phyloP scores from a whole-genome alignment of 2,888 invertebrate genomes.

The Cataglyphis cursor region DNA sequence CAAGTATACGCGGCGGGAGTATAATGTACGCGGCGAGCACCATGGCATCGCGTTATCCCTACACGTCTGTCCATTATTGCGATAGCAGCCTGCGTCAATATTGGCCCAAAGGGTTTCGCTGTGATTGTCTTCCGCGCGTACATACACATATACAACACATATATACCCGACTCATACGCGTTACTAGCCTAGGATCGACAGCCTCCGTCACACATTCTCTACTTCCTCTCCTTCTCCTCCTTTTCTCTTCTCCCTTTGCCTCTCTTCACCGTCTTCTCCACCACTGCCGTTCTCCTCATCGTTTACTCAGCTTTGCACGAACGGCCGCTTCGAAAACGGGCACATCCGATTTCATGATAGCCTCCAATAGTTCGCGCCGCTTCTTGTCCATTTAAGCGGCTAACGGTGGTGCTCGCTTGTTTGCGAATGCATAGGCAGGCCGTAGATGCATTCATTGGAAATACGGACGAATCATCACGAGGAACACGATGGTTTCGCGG shows the following conservation, averaged over 20 bases:
- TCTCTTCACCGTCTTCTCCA: not conserved
- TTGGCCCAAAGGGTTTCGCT: constrained; percentile 84
- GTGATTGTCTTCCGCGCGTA: constrained; percentile 82
- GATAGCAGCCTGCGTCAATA: constrained; percentile 84
- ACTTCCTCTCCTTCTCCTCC: not conserved
- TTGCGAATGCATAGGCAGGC: constrained; percentile 30
- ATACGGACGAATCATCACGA: not conserved
- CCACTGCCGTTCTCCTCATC: constrained; percentile 14
- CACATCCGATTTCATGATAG: constrained; percentile 53
- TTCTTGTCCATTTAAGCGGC: constrained; percentile 29
- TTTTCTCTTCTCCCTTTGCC: not conserved
- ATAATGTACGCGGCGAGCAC: constrained; percentile 73
- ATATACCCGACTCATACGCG: constrained; percentile 53
- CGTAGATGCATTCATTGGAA: not conserved
- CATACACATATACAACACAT: constrained; percentile 20
- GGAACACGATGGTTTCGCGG: constrained; percentile 6
- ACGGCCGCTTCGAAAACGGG: constrained; percentile 50
- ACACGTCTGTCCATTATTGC: constrained; percentile 82
- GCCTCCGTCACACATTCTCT: constrained; percentile 29
- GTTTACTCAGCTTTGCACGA: constrained; percentile 49
- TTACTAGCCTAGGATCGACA: constrained; percentile 50
- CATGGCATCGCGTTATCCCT: constrained; percentile 78
- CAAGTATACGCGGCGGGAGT: constrained; percentile 58
- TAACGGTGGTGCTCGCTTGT: constrained; percentile 35
- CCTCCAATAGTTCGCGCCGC: constrained; percentile 61